Evolutionary conservation across 2,888 invertebrate species (phyloP), one percentile per base, ranked within the genome.

Genomic region (Megamerina dolium): DNA sequence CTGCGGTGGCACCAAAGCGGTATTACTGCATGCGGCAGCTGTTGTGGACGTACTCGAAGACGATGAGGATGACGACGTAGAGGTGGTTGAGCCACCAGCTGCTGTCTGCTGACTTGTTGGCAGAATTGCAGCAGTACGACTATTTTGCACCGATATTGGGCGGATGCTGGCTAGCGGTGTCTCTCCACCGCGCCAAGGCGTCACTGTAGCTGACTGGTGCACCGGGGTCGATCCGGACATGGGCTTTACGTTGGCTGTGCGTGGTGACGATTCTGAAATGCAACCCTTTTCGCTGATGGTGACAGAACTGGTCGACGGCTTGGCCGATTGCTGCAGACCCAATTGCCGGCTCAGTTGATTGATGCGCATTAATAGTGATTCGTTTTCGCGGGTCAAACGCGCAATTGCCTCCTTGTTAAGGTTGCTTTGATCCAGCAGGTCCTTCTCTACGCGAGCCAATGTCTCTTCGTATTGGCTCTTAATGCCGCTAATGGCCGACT

Each of bases 161-260:
- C 93, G 78, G 59, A 95, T 94, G 57, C 93, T 92, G 16, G 94
- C 95, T 49, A 93, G 76, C 1, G 87, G 92, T 1, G 92, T 89
- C 64, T 88, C 87, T 5, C 84, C 80, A 3, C 83, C 83, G 48
- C 86, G 79, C 68, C 85, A 80, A 17, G 81, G 79, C n/a, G 76
- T 77, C 30, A 80, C 78, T 4, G 79, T 70, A 0, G 73, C 72
- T 3, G 72, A 72, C 50, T 72, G 72, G 38, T 72, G 72, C 0
- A 63, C 63, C 1, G 65, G 65, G 38, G 68, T 63, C 1, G 72
- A 75, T 57, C 89, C 89, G 3, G 93, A 87, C 85, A 94, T 90
- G 0, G 94, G 94, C 68, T 91, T 90, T 32, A 94, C 94, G 64
- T 94, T 94, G 5, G 94, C 94, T 1, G 92, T 94, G 0, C 85